Conservation (phyloP, 2,888 invertebrate species). For the Megastigmus dorsalis region DNA sequence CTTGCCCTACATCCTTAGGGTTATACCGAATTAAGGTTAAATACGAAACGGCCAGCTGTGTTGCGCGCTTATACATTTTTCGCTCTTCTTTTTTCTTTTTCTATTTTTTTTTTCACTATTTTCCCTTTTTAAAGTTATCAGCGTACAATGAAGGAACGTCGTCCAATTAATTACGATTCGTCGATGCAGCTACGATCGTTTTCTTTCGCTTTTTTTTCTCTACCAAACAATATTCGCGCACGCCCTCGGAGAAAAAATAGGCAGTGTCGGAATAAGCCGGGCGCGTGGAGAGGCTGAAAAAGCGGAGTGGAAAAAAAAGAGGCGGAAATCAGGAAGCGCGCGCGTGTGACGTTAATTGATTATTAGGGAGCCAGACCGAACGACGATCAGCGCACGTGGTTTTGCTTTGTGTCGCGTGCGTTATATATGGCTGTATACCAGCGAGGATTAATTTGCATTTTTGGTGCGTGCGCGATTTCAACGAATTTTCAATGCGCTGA, state of each 20-base stretch:
- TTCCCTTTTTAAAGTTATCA: neutral
- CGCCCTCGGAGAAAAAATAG: too few species aligned
- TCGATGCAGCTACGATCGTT: neutral
- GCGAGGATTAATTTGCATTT: too few species aligned
- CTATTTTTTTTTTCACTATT: neutral
- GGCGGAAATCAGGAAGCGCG: too few species aligned
- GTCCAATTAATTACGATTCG: too few species aligned
- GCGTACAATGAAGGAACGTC: neutral
- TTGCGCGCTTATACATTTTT: neutral
- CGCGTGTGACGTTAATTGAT: slow-evolving; percentile 30
- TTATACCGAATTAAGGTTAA: slow-evolving; percentile 46
- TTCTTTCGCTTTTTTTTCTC: neutral
- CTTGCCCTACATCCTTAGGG: slow-evolving; percentile 28
- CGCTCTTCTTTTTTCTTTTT: neutral
- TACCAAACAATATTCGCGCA: too few species aligned
- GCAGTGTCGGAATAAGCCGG: too few species aligned
- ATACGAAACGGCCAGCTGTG: slow-evolving; percentile 22
- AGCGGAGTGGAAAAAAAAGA: too few species aligned
- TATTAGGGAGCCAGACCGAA: neutral
- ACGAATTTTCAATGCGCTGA: too few species aligned
- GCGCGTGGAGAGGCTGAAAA: too few species aligned
- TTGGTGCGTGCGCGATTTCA: too few species aligned
- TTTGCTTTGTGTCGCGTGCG: too few species aligned
- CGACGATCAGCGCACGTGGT: neutral
- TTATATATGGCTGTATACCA: too few species aligned